Evolutionary conservation across 2,113 vertebrate species (phyloP), one percentile per base, ranked within the genome.

Genomic region (Indri indri): DNA sequence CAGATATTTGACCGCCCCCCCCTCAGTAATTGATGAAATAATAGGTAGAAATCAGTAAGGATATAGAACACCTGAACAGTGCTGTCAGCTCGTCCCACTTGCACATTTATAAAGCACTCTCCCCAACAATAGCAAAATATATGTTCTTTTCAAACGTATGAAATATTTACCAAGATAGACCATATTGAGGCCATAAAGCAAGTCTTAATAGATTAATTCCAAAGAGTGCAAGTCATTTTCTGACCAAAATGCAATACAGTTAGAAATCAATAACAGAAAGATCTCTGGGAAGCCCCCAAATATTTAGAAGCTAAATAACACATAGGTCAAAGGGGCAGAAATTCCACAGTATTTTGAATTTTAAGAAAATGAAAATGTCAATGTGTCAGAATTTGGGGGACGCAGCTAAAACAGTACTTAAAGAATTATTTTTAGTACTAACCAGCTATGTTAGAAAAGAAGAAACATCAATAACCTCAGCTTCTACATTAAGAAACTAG

Each of bases 81-180:
- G 8, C 66, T 2, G 0, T n/a, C 73, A 2, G 0, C 16, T 6
- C 30, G 5, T 20, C 18, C 66, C 8, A 0, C 17, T 10, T 7
- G 32, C 37, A 32, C 17, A 0, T 66, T 50, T 13, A 9, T 23
- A 42, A 40, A 52, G 4, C 66, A 37, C 22, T 25, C 27, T 9
- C 0, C 0, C 71, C n/a, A 40, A 0, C 54, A 70, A 1, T 18
- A 1, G 68, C 77, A 71, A 37, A 40, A 3, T 5, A 1, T 1
- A 5, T 10, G 0, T 16, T 52, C 10, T 27, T 34, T 27, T 18
- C 92, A n/a, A 23, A 61, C n/a, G 32, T 11, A 12, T 7, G 59
- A 79, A 8, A 6, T 59, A 10, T 1, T 65, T n/a, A 10, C 34
- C 54, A 45, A 23, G 47, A 20, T 71, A 83, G 40, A 45, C 18